Conservation (phyloP, 1,140 invertebrate genomes). For the Pseudoatta argentina region DNA sequence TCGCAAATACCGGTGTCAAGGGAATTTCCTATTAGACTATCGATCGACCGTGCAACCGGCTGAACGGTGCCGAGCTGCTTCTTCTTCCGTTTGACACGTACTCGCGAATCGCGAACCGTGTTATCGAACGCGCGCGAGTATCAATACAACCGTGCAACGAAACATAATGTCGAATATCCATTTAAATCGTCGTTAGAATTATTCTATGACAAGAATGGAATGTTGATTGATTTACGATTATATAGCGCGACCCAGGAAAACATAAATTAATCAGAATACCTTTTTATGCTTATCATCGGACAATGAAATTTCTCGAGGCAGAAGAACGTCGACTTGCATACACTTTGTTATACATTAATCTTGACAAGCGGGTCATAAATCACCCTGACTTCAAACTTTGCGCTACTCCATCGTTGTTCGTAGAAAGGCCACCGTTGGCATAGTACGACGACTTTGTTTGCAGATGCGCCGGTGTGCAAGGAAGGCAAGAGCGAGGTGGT, state of each 20-base stretch:
- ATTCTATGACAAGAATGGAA: conserved; percentile 49
- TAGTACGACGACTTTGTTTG: conserved; percentile 63
- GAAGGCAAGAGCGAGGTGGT: conserved; percentile 91
- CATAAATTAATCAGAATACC: conserved; percentile 61
- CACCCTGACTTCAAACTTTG: conserved; percentile 53
- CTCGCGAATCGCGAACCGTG: conserved; percentile 52
- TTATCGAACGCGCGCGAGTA: conserved; percentile 34
- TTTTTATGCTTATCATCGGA: conserved; percentile 60
- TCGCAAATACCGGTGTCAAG: conserved; percentile 76
- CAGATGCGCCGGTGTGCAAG: conserved; percentile 94
- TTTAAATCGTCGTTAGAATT: conserved; percentile 47
- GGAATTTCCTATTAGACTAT: conserved; percentile 76
- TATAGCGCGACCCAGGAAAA: conserved; percentile 3
- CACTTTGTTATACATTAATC: conserved; percentile 62
- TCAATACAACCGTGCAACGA: neutral
- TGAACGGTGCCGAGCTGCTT: conserved; percentile 65
- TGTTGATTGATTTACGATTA: conserved; percentile 55
- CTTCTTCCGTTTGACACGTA: conserved; percentile 70
- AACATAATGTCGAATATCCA: conserved; percentile 38
- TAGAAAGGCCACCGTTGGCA: conserved; percentile 23
- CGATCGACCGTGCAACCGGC: conserved; percentile 62
- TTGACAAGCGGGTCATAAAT: conserved; percentile 57
- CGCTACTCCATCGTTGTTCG: conserved; percentile 44
- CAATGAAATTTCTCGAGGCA: conserved; percentile 54
- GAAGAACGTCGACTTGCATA: conserved; percentile 42